phyloP scores from a whole-genome alignment of 2,113 vertebrate genomes.

The Fregata magnificens region DNA sequence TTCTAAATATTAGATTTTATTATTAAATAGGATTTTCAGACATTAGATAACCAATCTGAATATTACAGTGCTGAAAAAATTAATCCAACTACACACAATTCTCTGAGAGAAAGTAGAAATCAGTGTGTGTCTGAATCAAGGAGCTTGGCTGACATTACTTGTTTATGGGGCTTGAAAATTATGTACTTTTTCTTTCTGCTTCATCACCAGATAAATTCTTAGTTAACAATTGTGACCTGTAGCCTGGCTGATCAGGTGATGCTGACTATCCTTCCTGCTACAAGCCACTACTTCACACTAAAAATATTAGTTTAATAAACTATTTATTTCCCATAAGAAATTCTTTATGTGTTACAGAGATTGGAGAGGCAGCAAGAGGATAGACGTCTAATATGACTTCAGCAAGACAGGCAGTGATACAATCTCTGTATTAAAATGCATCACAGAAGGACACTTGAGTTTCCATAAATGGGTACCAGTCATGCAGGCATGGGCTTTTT shows the following conservation, averaged over 20 bases:
- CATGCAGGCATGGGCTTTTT: not conserved
- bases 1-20: not conserved
- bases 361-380: not conserved
- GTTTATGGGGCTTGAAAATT: not conserved
- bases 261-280: not conserved
- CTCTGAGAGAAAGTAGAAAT: not conserved
- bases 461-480: not conserved
- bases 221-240: not conserved
- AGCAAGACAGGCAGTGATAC: not conserved
- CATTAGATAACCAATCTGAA: not conserved
- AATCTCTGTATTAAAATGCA: not conserved
- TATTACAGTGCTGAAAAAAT: not conserved
- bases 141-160: not conserved
- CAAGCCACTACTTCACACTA: not conserved
- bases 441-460: not conserved
- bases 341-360: not conserved
- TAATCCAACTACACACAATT: not conserved
- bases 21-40: not conserved
- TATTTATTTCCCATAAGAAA: not conserved
- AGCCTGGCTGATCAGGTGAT: not conserved
- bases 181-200: not conserved
- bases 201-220: not conserved
- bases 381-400: not conserved
- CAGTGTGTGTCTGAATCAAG: not conserved
- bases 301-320: not conserved